Conservation (phyloP, 2,888 invertebrate genomes). For the Orthonevra nobilis region DNA sequence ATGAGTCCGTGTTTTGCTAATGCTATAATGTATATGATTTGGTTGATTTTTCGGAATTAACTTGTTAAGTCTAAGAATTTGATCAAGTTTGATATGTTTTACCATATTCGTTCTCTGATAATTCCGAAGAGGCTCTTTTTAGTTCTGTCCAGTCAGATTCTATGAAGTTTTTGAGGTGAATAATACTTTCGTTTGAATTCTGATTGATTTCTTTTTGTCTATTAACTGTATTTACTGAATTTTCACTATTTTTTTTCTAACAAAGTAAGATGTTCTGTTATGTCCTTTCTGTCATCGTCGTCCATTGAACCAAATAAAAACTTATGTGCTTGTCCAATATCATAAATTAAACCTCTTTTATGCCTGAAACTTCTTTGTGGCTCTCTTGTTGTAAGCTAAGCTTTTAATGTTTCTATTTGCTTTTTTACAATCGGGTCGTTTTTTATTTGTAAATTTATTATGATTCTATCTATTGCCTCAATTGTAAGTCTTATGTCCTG, state of each 20-base stretch:
- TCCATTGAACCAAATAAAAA: too few species aligned
- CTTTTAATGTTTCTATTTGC: background rate
- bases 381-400: too few species aligned
- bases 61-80: background rate
- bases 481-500: background rate
- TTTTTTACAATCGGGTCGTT: background rate
- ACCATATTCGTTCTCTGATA: background rate
- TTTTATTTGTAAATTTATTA: background rate
- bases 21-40: background rate
- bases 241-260: too few species aligned
- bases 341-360: background rate
- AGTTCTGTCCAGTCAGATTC: background rate
- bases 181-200: background rate
- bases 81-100: background rate
- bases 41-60: background rate
- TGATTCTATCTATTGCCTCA: background rate
- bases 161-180: background rate
- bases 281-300: too few species aligned
- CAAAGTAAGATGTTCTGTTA: background rate
- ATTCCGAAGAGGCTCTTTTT: background rate
- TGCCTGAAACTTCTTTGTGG: background rate
- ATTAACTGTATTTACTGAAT: background rate
- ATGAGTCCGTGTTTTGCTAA: background rate
- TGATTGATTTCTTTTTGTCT: background rate
- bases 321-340: background rate